Percentiles rank a stretch among this genome's conserved stretches.
These are phyloP conservation scores for Phylloscopus whistleri DNA, from an alignment of 2,113 vertebrate species.

Conservation along the genomic window DNA sequence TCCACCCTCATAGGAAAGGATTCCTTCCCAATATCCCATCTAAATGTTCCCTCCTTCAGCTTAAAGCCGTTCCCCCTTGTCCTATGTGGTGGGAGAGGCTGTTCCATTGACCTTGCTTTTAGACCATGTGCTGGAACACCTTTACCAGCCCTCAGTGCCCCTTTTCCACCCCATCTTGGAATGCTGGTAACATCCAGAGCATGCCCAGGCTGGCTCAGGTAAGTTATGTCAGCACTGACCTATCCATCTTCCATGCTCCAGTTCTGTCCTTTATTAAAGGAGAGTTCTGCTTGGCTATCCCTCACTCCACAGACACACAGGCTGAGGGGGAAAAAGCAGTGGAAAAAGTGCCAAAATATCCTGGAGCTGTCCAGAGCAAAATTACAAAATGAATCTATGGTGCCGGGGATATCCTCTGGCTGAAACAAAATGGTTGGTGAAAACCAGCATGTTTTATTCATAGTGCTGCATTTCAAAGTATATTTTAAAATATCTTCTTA, in stretches of 20 bases:
- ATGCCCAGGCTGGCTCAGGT: not conserved
- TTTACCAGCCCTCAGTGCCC: not conserved
- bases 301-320: not conserved
- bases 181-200: not conserved
- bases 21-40: not conserved
- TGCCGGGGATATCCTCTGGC: not conserved
- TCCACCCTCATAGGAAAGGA: rapidly evolving
- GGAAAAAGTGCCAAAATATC: not conserved
- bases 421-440: not conserved
- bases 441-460: not conserved
- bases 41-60: not conserved
- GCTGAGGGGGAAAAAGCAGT: not conserved
- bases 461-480: not conserved
- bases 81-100: not conserved
- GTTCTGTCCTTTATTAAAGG: not conserved
- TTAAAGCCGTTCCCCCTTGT: no score
- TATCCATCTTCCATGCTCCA: not conserved
- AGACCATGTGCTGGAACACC: not conserved
- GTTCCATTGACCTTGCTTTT: not conserved
- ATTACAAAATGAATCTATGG: not conserved
- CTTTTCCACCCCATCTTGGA: not conserved
- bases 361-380: not conserved
- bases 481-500: not conserved
- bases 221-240: not conserved
- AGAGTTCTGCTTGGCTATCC: not conserved